Evolutionary conservation across 2,113 vertebrate genomes (phyloP), one percentile per base, ranked within the genome.

Genomic region (Siniperca knerii): DNA sequence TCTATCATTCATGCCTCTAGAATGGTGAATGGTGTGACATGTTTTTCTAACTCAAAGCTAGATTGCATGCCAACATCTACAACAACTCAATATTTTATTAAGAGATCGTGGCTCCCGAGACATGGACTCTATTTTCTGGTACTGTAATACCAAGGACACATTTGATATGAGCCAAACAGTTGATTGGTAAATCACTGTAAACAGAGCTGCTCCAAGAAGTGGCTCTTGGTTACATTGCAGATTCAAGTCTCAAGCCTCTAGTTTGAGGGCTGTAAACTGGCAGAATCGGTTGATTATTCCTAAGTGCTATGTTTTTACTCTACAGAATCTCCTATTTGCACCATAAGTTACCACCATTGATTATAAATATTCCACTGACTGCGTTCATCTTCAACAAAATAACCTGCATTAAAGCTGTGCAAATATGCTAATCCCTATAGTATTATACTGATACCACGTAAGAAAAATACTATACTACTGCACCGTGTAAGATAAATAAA

Each of bases 61-160:
- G 60, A 92, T 85, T 82, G 73, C 55, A 60, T 37, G 11, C 16
- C 73, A 79, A 25, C 52, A 48, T 78, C 69, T 64, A 40, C 75
- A 71, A 57, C 76, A 60, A 64, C 42, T 82, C 81, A 89, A 67
- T 84, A 82, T 83, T 83, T 85, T 85, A 67, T 87, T 85, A 75
- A 76, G 65, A 23, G 55, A 82, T 68, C 80, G 50, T 74, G 83
- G 54, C 83, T 77, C 78, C 37, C 23, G 81, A 90, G 87, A 84
- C 48, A 35, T 55, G 18, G 29, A 78, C 79, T 79, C 61, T 46
- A 50, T 88, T 86, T 79, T 57, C 75, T 86, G 68, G 54, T 65
- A 13, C 80, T 75, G n/a, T 80, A 71, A 60, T 64, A 77, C 50
- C 77, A 13, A 83, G 75, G 77, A 84, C 37, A 62, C 75, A 65